Evolutionary conservation across 2,888 invertebrate genomes (phyloP), one percentile per base, ranked within the genome.

Genomic region (Drosophila tripunctata): DNA sequence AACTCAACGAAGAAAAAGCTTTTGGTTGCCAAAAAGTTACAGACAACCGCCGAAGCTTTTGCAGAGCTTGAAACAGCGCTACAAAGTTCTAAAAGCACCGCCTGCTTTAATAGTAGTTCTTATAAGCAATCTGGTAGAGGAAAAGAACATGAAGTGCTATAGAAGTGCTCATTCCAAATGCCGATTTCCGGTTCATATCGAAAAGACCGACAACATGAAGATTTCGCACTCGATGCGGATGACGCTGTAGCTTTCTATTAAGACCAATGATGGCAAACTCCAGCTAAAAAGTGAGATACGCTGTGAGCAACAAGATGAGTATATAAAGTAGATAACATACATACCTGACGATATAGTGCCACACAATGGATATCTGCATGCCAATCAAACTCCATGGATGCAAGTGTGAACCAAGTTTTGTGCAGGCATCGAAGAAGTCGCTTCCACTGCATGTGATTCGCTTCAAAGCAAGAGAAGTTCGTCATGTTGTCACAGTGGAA

Each of bases 61-160:
- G n/a, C 4, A 1, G 3, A 27, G 27, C 3, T 0, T 2, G 1
- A 1, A 21, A 38, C 31, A 21, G 21, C 14, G n/a, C 5, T 27
- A 3, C 0, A 47, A 47, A n/a, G 17, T 35, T 24, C 36, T 17
- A 5, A 17, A 35, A 54, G 54, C 36, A 27, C 3, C 5, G 7
- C n/a, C 14, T 17, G 19, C 27, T 33, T 31, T 5, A 41, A 24
- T 44, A 63, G 43, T 79, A 79, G 5, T 57, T 38, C 33, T 77
- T 77, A 14, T 81, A 87, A 1, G 79, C 81, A 54, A 80, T 68
- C 51, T 87, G 85, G 5, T 68, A 63, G 0, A 80, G 63, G 1
- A 84, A 43, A 12, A 87, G 21, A 2, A 80, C 63, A 60, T 77
- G 63, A 0, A 22, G 33, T 0, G 27, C 3, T 7, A 71, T 57